Evolutionary conservation across 2,113 vertebrate species (phyloP).

Genomic region (Actenoides hombroni): DNA sequence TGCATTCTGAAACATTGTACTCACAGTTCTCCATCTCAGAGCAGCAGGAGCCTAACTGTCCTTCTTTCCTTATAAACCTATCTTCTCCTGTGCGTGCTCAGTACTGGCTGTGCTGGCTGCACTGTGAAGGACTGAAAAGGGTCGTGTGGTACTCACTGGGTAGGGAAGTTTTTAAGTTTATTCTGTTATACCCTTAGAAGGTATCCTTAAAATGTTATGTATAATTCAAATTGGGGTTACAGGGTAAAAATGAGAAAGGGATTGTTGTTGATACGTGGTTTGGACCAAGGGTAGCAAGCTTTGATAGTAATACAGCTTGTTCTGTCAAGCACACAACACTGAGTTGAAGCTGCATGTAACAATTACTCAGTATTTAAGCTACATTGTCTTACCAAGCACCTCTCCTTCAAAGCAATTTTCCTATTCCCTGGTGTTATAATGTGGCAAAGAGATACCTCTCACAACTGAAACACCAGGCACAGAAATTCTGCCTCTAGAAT

Average conservation of each 20-base stretch:
- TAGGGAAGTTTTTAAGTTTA: not conserved
- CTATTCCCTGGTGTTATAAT: not conserved
- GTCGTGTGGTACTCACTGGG: not conserved
- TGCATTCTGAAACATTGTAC: not conserved
- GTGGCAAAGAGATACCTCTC: not conserved
- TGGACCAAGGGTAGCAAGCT: not conserved
- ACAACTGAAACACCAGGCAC: not conserved
- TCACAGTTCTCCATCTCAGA: not conserved
- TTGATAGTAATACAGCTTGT: not conserved
- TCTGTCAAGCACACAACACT: fast-evolving
- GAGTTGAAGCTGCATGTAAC: not conserved
- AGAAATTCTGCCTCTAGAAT: not conserved
- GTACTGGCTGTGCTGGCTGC: not conserved
- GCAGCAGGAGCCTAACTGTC: not conserved
- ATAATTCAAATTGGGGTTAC: not conserved
- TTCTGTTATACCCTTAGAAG: not conserved
- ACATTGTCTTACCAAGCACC: not conserved
- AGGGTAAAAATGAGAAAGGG: not conserved
- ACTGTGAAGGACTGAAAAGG: not conserved
- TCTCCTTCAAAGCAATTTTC: not conserved
- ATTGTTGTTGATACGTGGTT: not conserved
- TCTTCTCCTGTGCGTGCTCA: not conserved
- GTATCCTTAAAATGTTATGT: not conserved
- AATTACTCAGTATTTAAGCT: not conserved
- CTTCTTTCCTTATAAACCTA: not conserved